Percentiles rank a stretch among this genome's conserved stretches.
phyloP scores from a whole-genome alignment of 2,888 invertebrate species.

The Apodemia hepburni region DNA sequence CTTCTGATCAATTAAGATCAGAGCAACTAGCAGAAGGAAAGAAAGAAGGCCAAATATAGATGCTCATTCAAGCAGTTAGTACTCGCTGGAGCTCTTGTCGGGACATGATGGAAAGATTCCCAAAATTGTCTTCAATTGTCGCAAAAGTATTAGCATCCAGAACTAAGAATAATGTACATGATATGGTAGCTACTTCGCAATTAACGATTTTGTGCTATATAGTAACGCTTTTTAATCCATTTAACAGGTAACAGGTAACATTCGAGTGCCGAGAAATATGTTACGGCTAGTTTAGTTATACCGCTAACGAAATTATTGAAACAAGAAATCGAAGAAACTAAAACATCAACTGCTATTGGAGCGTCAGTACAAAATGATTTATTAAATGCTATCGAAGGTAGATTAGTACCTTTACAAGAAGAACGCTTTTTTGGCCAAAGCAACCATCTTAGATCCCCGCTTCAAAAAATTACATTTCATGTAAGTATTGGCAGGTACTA shows the following conservation, averaged over 20 bases:
- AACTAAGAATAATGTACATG: conserved; percentile 22
- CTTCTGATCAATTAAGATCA: conserved; percentile 22
- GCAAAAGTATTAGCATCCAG: conserved; percentile 18
- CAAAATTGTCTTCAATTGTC: conserved; percentile 21
- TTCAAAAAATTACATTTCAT: conserved; percentile 25
- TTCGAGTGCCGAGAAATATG: conserved; percentile 23
- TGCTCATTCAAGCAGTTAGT: conserved; percentile 23
- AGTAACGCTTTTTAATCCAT: conserved; percentile 33
- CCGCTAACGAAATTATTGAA: conserved; percentile 25
- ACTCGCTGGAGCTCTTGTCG: conserved; percentile 24
- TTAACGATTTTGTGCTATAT: conserved; percentile 22
- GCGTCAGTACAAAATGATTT: not conserved
- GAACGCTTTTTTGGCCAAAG: conserved; percentile 19
- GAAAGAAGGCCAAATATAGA: conserved; percentile 22
- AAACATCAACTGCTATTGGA: conserved; percentile 18
- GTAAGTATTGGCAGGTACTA: conserved; percentile 24
- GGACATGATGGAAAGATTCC: conserved; percentile 25
- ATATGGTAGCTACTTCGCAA: conserved; percentile 25
- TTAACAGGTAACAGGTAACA: conserved; percentile 14
- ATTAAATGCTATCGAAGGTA: not conserved
- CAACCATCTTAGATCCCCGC: conserved; percentile 24
- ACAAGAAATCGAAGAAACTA: conserved; percentile 25
- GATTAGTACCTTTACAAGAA: conserved; percentile 19
- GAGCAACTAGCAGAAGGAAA: conserved; percentile 21
- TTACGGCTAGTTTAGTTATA: conserved; percentile 26